These are phyloP conservation scores for Dermatemys mawii DNA, from an alignment of 2,113 vertebrate genomes.

Conservation along the genomic window DNA sequence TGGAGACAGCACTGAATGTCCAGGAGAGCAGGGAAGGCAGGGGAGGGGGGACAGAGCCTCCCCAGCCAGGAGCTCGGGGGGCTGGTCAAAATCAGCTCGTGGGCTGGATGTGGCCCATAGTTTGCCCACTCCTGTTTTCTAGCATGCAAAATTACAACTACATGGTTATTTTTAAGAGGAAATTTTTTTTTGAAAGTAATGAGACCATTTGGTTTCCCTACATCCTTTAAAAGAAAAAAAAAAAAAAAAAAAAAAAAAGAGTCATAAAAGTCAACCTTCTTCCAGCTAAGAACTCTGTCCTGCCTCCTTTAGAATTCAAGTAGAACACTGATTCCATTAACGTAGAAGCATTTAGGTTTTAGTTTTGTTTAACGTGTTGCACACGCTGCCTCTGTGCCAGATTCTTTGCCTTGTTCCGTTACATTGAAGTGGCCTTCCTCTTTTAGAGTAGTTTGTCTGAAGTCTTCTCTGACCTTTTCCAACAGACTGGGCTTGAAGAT, in stretches of 20 bases:
- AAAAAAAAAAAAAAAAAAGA: not conserved
- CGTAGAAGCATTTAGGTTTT: not conserved
- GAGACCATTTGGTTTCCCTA: not conserved
- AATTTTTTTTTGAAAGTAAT: not conserved
- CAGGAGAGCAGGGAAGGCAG: too few relatives aligned
- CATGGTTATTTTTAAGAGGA: not conserved
- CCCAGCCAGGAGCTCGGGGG: too few relatives aligned
- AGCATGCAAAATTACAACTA: conserved; percentile 24
- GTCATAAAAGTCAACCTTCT: not conserved
- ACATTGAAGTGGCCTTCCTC: conserved; percentile 72
- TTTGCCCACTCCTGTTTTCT: too few relatives aligned
- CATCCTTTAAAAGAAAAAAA: not conserved
- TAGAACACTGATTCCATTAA: not conserved
- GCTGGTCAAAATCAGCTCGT: too few relatives aligned
- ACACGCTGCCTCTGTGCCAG: not conserved
- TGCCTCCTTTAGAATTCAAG: conserved; percentile 5
- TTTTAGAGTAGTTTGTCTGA: conserved; percentile 76
- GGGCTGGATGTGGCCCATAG: too few relatives aligned
- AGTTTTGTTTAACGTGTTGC: conserved; percentile 50
- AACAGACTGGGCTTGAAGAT: conserved; percentile 85
- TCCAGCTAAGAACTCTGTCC: conserved; percentile 28
- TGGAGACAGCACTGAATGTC: too few relatives aligned
- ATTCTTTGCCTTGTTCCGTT: conserved; percentile 40
- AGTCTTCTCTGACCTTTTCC: conserved; percentile 83
- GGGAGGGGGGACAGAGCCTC: too few relatives aligned